These are phyloP conservation scores for Lepilemur ruficaudatus DNA, from an alignment of 2,797 vertebrate genomes.

Conservation along the genomic window DNA sequence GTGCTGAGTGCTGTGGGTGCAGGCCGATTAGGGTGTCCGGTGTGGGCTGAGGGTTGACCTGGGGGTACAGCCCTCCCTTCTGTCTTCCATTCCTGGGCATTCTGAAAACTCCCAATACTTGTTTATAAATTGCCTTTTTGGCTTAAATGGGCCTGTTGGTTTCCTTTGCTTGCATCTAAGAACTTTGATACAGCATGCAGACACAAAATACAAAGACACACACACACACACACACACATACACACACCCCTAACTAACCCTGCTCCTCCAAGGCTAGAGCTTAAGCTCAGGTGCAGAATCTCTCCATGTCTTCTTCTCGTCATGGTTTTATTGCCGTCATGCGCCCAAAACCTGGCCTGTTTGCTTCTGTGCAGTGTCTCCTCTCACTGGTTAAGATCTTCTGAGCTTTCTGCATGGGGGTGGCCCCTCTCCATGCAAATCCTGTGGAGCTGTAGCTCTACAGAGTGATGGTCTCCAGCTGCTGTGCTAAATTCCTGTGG, in stretches of 20 bases:
- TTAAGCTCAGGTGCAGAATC: accelerated
- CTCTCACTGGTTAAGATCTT: accelerated
- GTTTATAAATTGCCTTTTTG: background rate
- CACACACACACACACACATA: background rate
- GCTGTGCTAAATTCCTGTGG: too few species aligned
- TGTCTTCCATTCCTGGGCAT: background rate
- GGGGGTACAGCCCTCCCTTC: too few species aligned
- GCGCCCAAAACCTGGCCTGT: accelerated
- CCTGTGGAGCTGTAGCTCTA: accelerated
- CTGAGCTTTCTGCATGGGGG: accelerated
- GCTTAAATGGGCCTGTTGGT: background rate
- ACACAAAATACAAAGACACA: background rate
- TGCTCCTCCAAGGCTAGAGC: background rate
- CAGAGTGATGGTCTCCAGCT: accelerated
- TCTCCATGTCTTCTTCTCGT: background rate
- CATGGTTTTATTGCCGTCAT: too few species aligned
- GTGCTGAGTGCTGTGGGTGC: background rate
- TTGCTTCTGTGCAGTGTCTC: background rate
- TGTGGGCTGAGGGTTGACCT: background rate
- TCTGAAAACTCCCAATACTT: background rate
- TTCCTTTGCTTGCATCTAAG: background rate
- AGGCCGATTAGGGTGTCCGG: accelerated
- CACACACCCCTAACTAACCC: background rate
- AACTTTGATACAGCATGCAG: background rate
- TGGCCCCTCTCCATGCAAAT: background rate